Base-by-base conservation (phyloP, 1,140 invertebrate genomes). In the Tetragonula clypearis region DNA sequence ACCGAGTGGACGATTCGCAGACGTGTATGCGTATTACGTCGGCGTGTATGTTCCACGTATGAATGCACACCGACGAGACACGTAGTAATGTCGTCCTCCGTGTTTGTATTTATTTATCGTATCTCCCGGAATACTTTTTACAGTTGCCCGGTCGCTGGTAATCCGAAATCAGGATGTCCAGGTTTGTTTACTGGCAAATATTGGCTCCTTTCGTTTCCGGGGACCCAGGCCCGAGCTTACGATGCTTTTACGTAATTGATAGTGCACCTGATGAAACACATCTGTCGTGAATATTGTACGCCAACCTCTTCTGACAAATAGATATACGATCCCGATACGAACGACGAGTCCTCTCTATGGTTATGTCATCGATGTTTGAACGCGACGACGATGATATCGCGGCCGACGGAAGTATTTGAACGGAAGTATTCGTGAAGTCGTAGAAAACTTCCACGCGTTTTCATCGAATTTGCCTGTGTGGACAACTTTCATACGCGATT, bases 61-160 rank as follows among this genome's bases (percentile, higher is more conserved):
- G 41, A 49, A 49, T 30, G 15, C 26, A 30, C 21, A 56, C 21
- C 21, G 9, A 17, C 4, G 12, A 23, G 14, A 41, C 30, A 12
- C 65, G 15, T 12, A 35, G 12, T 35, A 35, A 35, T 35, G 35
- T 0, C 35, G 35, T 35, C 35, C 35, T 2, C 3, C 56, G 56
- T 79, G 56, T 74, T 77, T 82, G 55, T 89, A 88, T 86, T 86
- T 89, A 87, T 87, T 88, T 88, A 76, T 85, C 76, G 87, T 73
- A 30, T 66, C 41, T 49, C 84, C 81, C 69, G 68, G 56, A n/a
- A 84, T 77, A 84, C 65, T 88, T 88, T 84, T 66, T 66, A 73
- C 79, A 76, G 55, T 55, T 30, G 41, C 41, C 60, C 68, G 15
- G 73, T 76, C 55, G 49, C 71, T 55, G 58, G 82, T 82, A 78